These are phyloP conservation scores for Danio kyathit DNA, from an alignment of 2,797 vertebrate genomes.

Conservation along the genomic window DNA sequence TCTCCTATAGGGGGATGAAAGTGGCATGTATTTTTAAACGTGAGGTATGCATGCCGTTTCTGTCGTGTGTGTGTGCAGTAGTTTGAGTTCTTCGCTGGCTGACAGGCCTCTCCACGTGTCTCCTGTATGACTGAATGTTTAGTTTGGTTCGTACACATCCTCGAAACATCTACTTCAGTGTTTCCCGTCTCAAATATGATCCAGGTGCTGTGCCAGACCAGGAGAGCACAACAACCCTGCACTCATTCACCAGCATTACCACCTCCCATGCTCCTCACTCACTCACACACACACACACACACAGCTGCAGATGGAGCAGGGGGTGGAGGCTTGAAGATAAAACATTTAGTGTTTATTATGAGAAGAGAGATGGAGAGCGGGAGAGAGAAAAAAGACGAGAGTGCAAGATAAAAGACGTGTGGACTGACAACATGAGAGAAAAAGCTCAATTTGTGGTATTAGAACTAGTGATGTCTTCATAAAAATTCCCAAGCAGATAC, in stretches of 20 bases:
- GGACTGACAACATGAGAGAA: slow-evolving; percentile 29
- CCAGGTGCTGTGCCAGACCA: slow-evolving; percentile 84
- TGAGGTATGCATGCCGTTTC: slow-evolving; percentile 14
- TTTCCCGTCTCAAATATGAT: slow-evolving; percentile 61
- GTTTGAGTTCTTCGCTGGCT: not conserved
- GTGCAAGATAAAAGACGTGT: slow-evolving; percentile 48
- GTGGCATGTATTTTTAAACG: slow-evolving; percentile 8
- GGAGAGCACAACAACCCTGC: slow-evolving; percentile 28
- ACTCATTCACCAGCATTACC: slow-evolving; percentile 39
- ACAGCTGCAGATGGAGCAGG: slow-evolving; percentile 57
- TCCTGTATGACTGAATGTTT: slow-evolving; percentile 53
- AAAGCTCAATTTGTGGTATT: slow-evolving; percentile 10
- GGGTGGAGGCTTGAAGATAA: slow-evolving; percentile 79
- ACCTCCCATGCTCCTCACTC: slow-evolving; percentile 46
- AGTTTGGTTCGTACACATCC: slow-evolving; percentile 54
- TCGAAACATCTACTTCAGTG: slow-evolving; percentile 57
- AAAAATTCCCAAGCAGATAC: too few species aligned
- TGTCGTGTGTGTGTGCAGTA: not conserved
- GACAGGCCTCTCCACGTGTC: slow-evolving; percentile 48
- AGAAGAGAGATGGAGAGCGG: slow-evolving; percentile 64
- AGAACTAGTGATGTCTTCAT: not conserved
- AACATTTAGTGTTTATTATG: slow-evolving; percentile 89
- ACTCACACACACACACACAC: slow-evolving; percentile 35
- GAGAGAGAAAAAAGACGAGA: slow-evolving; percentile 14
- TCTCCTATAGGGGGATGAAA: slow-evolving; percentile 1